Percentiles rank a stretch among this genome's conserved stretches.
phyloP scores from a whole-genome alignment of 2,113 vertebrate genomes.

The Laticauda colubrina region DNA sequence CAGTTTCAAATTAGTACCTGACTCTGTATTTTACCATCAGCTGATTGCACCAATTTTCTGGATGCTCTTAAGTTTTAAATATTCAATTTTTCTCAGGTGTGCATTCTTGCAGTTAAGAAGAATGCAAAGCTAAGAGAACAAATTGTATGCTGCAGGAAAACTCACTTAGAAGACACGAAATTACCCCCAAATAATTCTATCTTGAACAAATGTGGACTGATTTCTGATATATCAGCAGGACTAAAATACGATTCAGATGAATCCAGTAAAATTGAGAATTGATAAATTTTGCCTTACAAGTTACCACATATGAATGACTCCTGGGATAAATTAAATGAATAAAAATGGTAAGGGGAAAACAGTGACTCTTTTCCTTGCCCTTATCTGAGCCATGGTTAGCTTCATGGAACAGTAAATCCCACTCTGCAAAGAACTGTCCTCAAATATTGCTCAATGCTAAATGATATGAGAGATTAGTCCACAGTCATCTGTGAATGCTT shows the following conservation, averaged over 20 bases:
- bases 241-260: neutral
- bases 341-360: neutral
- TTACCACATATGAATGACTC: neutral
- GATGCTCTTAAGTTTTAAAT: neutral
- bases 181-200: neutral
- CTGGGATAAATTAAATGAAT: neutral
- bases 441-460: neutral
- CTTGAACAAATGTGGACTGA: neutral
- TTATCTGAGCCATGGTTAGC: neutral
- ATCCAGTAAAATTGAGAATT: neutral
- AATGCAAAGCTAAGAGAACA: neutral
- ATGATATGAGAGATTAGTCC: neutral
- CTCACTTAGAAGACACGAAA: neutral
- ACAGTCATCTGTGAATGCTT: neutral
- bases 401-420: neutral
- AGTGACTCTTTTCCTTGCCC: neutral
- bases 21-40: neutral
- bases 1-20: neutral
- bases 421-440: neutral
- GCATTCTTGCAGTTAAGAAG: neutral
- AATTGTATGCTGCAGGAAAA: neutral
- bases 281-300: neutral
- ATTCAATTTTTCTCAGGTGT: neutral
- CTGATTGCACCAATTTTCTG: neutral
- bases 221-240: neutral